phyloP scores from a whole-genome alignment of 2,888 invertebrate genomes.

The Acrobasis repandana region DNA sequence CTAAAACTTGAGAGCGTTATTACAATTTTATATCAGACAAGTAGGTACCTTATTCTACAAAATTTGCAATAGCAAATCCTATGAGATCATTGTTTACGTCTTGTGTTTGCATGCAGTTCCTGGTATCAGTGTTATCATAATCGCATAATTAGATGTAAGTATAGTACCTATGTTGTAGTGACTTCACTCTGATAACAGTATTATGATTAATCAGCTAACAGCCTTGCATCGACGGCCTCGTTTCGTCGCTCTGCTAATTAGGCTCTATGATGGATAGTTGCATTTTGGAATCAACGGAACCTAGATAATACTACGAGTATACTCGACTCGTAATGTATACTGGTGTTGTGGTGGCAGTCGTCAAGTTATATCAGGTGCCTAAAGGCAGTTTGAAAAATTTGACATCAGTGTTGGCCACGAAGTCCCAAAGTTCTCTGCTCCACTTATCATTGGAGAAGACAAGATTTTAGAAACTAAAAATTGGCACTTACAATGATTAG shows the following conservation, averaged over 20 bases:
- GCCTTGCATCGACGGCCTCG: conserved; percentile 8
- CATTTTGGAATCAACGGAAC: not conserved
- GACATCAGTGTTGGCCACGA: too few species aligned
- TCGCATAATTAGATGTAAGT: conserved; percentile 9
- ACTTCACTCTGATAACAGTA: conserved; percentile 9
- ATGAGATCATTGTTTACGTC: conserved; percentile 18
- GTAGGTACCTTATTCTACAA: not conserved
- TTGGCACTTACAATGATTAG: too few species aligned
- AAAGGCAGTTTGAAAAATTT: too few species aligned
- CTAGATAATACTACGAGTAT: not conserved
- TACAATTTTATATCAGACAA: not conserved
- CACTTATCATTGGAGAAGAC: too few species aligned
- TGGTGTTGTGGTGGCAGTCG: too few species aligned
- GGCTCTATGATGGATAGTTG: not conserved
- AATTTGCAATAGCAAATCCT: not conserved
- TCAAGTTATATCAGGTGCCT: too few species aligned
- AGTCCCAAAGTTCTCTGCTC: too few species aligned
- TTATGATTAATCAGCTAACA: not conserved
- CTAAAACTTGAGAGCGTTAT: not conserved
- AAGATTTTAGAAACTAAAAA: too few species aligned
- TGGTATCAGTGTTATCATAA: conserved; percentile 9
- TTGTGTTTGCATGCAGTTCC: conserved; percentile 20
- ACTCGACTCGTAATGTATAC: too few species aligned
- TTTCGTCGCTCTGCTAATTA: not conserved
- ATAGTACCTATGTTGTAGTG: not conserved